A percentile compares a stretch with the other conserved stretches of the same genome.
Conservation (phyloP, 2,113 vertebrate genomes). For the Melanostigma gelatinosum region DNA sequence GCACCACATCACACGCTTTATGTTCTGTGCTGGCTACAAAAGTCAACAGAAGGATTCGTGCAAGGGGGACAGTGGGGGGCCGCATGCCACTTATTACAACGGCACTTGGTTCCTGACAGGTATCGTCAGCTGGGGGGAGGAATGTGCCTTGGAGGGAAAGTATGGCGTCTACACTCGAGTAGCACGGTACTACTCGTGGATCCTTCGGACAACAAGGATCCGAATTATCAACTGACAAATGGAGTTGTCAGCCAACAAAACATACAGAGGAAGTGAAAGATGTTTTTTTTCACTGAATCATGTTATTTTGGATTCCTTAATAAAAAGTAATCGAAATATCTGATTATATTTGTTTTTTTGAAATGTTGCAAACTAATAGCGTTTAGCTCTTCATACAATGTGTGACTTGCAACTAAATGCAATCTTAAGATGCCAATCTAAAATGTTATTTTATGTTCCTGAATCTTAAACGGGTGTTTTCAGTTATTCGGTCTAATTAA, state of each 20-base stretch:
- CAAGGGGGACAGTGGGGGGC: conserved; percentile 94
- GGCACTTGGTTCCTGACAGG: conserved; percentile 92
- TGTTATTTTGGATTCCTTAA: conserved; percentile 3
- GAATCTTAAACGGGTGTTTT: not conserved
- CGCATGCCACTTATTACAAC: conserved; percentile 85
- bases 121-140: conserved; percentile 96
- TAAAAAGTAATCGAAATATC: conserved; percentile 26
- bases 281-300: not conserved
- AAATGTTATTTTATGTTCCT: not conserved
- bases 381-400: not conserved
- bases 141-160: conserved; percentile 89
- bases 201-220: conserved; percentile 79
- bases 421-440: not conserved
- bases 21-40: conserved; percentile 93
- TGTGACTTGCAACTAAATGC: not conserved
- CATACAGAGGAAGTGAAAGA: not conserved
- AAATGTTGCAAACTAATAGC: not conserved
- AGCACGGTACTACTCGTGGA: conserved; percentile 88
- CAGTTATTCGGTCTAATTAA: not conserved
- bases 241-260: not conserved
- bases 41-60: conserved; percentile 86
- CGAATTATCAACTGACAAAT: conserved; percentile 6
- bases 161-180: conserved; percentile 94
- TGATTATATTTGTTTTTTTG: not conserved
- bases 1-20: conserved; percentile 74